phyloP scores from a whole-genome alignment of 2,888 invertebrate genomes.

The Phragmatobia fuliginosa region DNA sequence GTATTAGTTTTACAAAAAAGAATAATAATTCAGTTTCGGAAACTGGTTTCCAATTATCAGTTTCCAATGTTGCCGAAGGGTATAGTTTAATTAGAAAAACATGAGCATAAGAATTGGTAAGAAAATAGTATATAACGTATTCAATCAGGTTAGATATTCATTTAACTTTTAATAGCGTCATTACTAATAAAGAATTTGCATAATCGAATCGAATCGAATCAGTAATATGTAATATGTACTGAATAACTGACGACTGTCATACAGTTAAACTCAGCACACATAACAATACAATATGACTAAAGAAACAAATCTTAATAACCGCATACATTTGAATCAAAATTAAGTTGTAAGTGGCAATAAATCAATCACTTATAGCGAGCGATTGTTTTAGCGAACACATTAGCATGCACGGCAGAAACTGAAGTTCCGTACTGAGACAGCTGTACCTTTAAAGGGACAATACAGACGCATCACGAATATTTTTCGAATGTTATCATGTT shows the following conservation, averaged over 20 bases:
- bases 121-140: neutral
- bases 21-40: too few relatives aligned
- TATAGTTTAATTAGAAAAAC: too few relatives aligned
- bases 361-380: slow-evolving; percentile 40
- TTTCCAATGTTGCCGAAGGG: too few relatives aligned
- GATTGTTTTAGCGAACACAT: slow-evolving; percentile 46
- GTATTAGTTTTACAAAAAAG: too few relatives aligned
- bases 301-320: slow-evolving; percentile 7
- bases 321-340: slow-evolving; percentile 31
- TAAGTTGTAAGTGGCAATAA: slow-evolving; percentile 32
- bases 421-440: slow-evolving; percentile 17
- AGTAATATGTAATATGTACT: neutral
- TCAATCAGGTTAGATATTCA: neutral
- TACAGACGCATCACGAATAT: slow-evolving; percentile 21
- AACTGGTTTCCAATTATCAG: too few relatives aligned
- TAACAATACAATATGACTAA: neutral
- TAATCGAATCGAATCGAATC: too few relatives aligned
- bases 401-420: slow-evolving; percentile 46
- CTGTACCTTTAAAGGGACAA: slow-evolving; percentile 40
- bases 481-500: slow-evolving; percentile 22
- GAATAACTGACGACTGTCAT: neutral
- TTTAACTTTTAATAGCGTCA: neutral
- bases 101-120: neutral
- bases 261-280: slow-evolving; percentile 16
- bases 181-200: neutral